These are phyloP conservation scores for Drosophila tsacasi DNA, from an alignment of 1,140 invertebrate genomes.

Conservation along the genomic window DNA sequence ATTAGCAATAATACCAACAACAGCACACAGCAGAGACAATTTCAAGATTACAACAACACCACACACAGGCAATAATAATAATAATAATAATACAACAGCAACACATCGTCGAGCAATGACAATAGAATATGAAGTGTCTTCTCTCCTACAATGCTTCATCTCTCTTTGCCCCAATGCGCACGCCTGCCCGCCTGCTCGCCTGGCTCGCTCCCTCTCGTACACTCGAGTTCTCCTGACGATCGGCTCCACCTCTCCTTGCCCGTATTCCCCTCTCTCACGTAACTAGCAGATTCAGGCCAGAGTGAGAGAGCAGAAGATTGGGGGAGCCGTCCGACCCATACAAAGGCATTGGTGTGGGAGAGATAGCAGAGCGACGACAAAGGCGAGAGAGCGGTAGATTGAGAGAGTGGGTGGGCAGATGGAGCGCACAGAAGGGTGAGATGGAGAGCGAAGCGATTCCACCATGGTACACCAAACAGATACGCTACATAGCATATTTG, in stretches of 20 bases:
- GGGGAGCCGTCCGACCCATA: slow-evolving; percentile 13
- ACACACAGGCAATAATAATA: slow-evolving; percentile 41
- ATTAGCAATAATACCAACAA: slow-evolving; percentile 75
- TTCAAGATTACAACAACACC: slow-evolving; percentile 77
- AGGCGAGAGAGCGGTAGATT: slow-evolving; percentile 31
- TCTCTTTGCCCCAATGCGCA: slow-evolving; percentile 16
- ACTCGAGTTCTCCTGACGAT: background rate
- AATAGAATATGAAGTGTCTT: slow-evolving; percentile 79
- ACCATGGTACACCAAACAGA: slow-evolving; percentile 2
- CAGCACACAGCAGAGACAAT: slow-evolving; percentile 69
- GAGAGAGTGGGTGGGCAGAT: slow-evolving; percentile 7
- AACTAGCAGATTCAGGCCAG: slow-evolving; percentile 5
- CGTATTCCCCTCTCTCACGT: background rate
- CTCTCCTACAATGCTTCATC: slow-evolving; percentile 16
- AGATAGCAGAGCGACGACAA: slow-evolving; percentile 40
- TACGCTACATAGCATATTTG: slow-evolving; percentile 24
- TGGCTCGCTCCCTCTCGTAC: slow-evolving; percentile 19
- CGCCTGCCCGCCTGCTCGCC: slow-evolving; percentile 16
- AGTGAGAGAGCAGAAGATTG: slow-evolving; percentile 50
- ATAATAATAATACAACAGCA: slow-evolving; percentile 20
- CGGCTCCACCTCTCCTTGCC: slow-evolving; percentile 1
- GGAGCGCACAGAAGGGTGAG: slow-evolving; percentile 1
- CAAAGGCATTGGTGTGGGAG: slow-evolving; percentile 32
- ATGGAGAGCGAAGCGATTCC: background rate
- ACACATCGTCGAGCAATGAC: slow-evolving; percentile 47